Conservation (phyloP, 2,113 vertebrate genomes). For the Lathamus discolor region DNA sequence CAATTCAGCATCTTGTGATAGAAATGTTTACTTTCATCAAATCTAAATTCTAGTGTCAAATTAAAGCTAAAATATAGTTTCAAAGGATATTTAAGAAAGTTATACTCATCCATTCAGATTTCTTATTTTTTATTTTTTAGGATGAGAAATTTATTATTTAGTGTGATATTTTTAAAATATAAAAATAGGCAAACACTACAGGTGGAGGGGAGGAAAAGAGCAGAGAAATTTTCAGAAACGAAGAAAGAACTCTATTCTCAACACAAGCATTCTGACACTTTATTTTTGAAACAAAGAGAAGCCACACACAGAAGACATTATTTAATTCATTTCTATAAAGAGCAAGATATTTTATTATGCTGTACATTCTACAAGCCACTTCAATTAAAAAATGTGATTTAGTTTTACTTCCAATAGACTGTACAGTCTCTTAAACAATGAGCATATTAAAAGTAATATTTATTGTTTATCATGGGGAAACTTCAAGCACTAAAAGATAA, state of each 20-base stretch:
- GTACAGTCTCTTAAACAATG: not conserved
- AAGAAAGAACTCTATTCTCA: not conserved
- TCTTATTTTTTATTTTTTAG: not conserved
- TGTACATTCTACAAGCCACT: not conserved
- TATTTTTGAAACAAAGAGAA: not conserved
- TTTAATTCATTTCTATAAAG: not conserved
- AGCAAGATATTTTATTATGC: not conserved
- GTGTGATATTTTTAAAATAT: not conserved
- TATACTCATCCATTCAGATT: fast-evolving
- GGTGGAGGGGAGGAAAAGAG: not conserved
- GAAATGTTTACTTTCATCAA: not conserved
- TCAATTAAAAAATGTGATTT: not conserved
- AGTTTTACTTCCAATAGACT: slow-evolving; percentile 1
- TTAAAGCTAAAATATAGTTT: not conserved
- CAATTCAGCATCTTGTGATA: not conserved
- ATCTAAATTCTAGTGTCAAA: not conserved
- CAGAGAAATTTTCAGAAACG: not conserved
- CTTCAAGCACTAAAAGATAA: not conserved
- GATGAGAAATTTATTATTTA: not conserved
- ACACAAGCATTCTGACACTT: not conserved
- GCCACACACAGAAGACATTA: not conserved
- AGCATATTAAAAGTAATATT: not conserved
- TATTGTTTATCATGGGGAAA: not conserved
- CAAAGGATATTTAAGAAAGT: not conserved
- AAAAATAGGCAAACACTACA: not conserved